A percentile compares a stretch with the other conserved stretches of the same genome.
These are phyloP conservation scores for Baronia brevicornis DNA, from an alignment of 2,888 invertebrate species.

Conservation along the genomic window DNA sequence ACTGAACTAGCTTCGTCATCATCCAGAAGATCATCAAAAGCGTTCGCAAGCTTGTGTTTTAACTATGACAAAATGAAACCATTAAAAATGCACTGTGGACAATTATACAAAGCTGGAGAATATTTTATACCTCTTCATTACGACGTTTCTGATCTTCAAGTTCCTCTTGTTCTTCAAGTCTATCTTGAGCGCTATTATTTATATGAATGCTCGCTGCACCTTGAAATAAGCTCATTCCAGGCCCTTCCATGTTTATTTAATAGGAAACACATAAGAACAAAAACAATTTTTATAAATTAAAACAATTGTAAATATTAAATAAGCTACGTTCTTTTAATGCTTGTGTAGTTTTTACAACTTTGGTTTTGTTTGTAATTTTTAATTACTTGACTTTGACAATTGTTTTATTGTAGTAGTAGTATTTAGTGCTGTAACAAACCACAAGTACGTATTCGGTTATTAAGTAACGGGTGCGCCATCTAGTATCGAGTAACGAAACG, in stretches of 20 bases:
- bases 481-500: too few species aligned
- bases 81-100: constrained; percentile 6
- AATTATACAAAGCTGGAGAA: constrained; percentile 1
- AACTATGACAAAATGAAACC: constrained; percentile 65
- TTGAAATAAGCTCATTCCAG: constrained; percentile 83
- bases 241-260: constrained; percentile 66
- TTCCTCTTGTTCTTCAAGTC: constrained; percentile 81
- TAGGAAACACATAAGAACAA: background rate
- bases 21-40: constrained; percentile 80
- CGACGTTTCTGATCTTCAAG: constrained; percentile 80
- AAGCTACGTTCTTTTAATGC: too few species aligned
- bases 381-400: too few species aligned
- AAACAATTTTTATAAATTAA: background rate
- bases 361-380: too few species aligned
- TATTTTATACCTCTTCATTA: constrained; percentile 76
- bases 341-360: too few species aligned
- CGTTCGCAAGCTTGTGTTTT: constrained; percentile 77
- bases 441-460: too few species aligned
- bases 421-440: too few species aligned
- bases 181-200: constrained; percentile 77
- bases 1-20: constrained; percentile 80
- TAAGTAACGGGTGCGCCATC: too few species aligned
- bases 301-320: constrained; percentile 3
- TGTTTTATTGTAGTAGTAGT: too few species aligned
- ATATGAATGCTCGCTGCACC: constrained; percentile 79